Base-by-base conservation (phyloP, 2,888 invertebrate species). In the Pterobdella sp. region DNA sequence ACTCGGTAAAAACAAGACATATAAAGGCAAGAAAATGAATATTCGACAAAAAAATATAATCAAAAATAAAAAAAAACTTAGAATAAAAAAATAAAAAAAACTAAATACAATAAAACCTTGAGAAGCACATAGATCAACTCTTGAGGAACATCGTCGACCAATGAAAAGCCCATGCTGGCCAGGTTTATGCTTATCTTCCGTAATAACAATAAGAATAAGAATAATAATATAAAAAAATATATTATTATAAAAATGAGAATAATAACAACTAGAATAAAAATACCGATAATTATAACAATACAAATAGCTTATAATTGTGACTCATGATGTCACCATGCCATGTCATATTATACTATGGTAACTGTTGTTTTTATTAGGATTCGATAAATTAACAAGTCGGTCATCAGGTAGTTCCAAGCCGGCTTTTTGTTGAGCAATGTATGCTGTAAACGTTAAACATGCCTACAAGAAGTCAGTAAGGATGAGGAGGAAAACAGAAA, bases 91-190 rank as follows among this genome's bases (percentile, higher is more conserved):
- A 83, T 82, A 52, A 80, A 79, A 18, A 42, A 42, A 42, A 42
- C 42, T 56, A n/a, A 56, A 26, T 26, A 56, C 60, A 56, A 56
- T 3, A 56, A 4, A 4, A 56, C 60, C 60, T 56, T 56, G 60
- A 84, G 77, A 4, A 79, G 77, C 34, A 90, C 88, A 84, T 91
- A 92, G 76, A 92, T 84, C 69, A 94, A 85, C 85, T 94, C 94
- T 79, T 91, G 91, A 26, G 90, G 88, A 2, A 90, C 89, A 76
- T 87, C 86, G 72, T 90, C 89, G 78, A 92, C 89, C 78, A 93
- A 85, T 76, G 91, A 93, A 78, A 92, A 84, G 10, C 91, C 91
- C 74, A 91, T 82, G 31, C 90, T 92, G 36, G 79, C 79, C 75
- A 84, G 77, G 67, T 79, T 79, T 56, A 84, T 52, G 1, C 79